Base-by-base conservation (phyloP, 2,113 vertebrate species). In the Hyla sarda region DNA sequence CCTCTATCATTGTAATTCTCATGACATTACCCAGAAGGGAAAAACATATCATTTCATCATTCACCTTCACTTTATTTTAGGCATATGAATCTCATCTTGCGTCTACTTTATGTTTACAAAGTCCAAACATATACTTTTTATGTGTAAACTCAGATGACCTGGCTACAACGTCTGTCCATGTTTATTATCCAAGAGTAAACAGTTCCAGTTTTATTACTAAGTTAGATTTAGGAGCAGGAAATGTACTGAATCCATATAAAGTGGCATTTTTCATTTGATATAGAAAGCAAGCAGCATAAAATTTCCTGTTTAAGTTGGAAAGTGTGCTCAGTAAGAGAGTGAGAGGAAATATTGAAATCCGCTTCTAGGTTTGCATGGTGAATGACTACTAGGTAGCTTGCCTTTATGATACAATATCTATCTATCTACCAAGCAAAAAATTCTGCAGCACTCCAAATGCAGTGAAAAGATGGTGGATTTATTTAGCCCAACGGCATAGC, bases 221-320 rank as follows among this genome's bases (percentile, higher is more conserved):
- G 32, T 69, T 37, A 34, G 30, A 69, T 34, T 69, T 37, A 37
- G 65, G 17, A 14, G 32, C 67, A 71, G 34, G 67, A 71, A 41
- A 71, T 37, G 34, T 71, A 41, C 67, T 71, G 21, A 71, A 71
- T 71, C 17, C 67, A 71, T 71, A 37, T 71, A 71, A 71, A 71
- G 12, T 41, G 19, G 19, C 32, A 41, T 71, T 37, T 71, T 71
- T 71, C n/a, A 71, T 71, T 71, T 71, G 17, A 71, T 71, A 23
- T 37, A 71, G 41, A 71, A 71, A 37, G 32, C 32, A 23, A 71
- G 67, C 67, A 21, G 67, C 19, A 37, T 71, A 69, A 34, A 16
- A 71, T 71, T 71, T 71, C 67, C 67, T 41, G 67, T 71, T 71
- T 71, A 69, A 69, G 32, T 71, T 71, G 34, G 67, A 71, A 37